Evolutionary conservation across 2,797 vertebrate genomes (phyloP).

Genomic region (Psittacula echo): DNA sequence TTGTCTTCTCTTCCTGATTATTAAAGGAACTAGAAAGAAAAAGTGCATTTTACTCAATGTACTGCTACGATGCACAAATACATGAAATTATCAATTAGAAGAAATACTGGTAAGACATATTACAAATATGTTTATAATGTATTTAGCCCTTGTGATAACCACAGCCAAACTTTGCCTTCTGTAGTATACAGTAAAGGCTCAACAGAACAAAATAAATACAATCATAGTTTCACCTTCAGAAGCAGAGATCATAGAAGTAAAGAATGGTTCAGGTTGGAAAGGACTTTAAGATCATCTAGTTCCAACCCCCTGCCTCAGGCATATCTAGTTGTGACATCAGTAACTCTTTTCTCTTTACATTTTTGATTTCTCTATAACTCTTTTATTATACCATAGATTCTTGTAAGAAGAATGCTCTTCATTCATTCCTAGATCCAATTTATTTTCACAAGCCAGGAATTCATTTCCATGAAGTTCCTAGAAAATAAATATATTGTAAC

Average conservation of each 20-base stretch:
- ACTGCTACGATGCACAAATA: not conserved
- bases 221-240: not conserved
- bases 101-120: not conserved
- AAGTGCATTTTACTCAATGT: not conserved
- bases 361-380: not conserved
- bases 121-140: not conserved
- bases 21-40: conserved; percentile 48
- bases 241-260: not conserved
- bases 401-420: conserved; percentile 14
- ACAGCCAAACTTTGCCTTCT: not conserved
- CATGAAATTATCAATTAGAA: not conserved
- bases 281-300: not conserved
- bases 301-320: not conserved
- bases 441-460: conserved; percentile 53
- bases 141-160: not conserved
- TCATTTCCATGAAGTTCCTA: conserved; percentile 71
- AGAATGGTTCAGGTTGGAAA: not conserved
- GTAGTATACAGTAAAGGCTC: not conserved
- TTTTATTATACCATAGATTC: conserved; percentile 67
- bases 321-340: not conserved
- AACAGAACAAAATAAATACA: not conserved
- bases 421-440: not conserved
- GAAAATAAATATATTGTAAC: conserved; percentile 29
- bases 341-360: not conserved
- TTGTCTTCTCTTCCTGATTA: conserved; percentile 39